Evolutionary conservation across 2,888 invertebrate genomes (phyloP).

Genomic region (Idaea biselata): DNA sequence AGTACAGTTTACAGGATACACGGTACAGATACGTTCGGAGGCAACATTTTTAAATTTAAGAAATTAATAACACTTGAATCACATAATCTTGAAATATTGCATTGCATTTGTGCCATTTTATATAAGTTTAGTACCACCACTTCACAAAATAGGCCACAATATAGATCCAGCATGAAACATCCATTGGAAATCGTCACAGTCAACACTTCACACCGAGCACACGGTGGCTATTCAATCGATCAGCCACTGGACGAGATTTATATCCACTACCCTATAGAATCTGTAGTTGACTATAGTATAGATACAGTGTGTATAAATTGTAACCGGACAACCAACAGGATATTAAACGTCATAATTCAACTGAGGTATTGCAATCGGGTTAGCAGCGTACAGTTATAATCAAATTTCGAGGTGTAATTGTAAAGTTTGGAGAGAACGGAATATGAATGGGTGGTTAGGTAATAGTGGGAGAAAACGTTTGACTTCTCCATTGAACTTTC

Average conservation of each 20-base stretch:
- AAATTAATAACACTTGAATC: too few species aligned
- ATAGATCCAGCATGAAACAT: neutral
- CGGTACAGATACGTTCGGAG: too few species aligned
- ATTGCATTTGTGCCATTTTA: too few species aligned
- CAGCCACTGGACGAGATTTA: neutral
- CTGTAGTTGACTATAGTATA: neutral
- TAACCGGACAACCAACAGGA: constrained; percentile 15
- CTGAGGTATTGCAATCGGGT: constrained; percentile 6
- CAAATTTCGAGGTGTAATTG: neutral
- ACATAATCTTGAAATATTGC: too few species aligned
- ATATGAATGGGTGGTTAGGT: neutral
- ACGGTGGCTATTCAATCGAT: neutral
- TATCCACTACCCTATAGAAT: neutral
- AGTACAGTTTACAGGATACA: too few species aligned
- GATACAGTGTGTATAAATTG: neutral
- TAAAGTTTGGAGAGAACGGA: neutral
- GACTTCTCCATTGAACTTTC: too few species aligned
- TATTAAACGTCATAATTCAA: constrained; percentile 24
- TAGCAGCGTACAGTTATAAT: neutral
- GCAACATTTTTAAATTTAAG: too few species aligned
- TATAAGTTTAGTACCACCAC: too few species aligned
- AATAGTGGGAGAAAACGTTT: neutral
- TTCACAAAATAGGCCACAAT: neutral
- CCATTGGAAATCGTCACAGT: neutral
- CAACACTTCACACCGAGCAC: neutral